Conservation (phyloP, 1,140 invertebrate genomes). For the Drosophila kepulauana region DNA sequence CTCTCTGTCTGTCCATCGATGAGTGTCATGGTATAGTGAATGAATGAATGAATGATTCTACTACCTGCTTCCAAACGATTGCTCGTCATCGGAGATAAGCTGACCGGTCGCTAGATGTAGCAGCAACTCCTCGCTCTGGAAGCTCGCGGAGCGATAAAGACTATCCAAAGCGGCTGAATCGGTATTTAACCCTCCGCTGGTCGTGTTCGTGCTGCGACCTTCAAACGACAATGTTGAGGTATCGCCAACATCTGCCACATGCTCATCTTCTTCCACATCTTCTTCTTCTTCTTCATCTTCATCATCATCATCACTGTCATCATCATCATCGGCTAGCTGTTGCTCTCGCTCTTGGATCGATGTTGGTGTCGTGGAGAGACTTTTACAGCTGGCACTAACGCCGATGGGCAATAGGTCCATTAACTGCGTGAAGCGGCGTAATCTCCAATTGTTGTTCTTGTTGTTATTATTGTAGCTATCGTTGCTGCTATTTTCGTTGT, state of each 20-base stretch:
- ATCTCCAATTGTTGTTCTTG: slow-evolving; percentile 41
- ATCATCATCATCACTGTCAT: not conserved
- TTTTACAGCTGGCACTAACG: slow-evolving; percentile 37
- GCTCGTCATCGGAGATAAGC: slow-evolving; percentile 39
- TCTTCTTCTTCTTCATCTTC: no score
- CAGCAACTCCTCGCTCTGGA: slow-evolving; percentile 66
- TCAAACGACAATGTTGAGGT: slow-evolving; percentile 5
- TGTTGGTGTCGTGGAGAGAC: slow-evolving; percentile 16
- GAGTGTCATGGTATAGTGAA: not conserved
- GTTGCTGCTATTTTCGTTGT: slow-evolving; percentile 4
- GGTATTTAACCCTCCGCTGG: slow-evolving; percentile 8
- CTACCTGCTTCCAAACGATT: slow-evolving; percentile 55
- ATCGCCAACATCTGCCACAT: slow-evolving; percentile 12
- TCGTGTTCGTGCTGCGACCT: not conserved
- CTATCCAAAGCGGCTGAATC: slow-evolving; percentile 32
- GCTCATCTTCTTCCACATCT: no score
- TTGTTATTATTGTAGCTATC: slow-evolving; percentile 20
- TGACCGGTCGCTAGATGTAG: slow-evolving; percentile 55
- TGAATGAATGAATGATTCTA: slow-evolving; percentile 15
- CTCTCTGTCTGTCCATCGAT: not conserved
- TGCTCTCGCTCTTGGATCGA: not conserved
- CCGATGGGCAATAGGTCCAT: slow-evolving; percentile 55
- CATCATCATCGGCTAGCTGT: slow-evolving; percentile 13
- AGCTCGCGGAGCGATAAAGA: slow-evolving; percentile 50
- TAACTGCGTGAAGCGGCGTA: slow-evolving; percentile 46